Evolutionary conservation across 1,140 invertebrate species (phyloP).

Genomic region (Orchestia grillus): DNA sequence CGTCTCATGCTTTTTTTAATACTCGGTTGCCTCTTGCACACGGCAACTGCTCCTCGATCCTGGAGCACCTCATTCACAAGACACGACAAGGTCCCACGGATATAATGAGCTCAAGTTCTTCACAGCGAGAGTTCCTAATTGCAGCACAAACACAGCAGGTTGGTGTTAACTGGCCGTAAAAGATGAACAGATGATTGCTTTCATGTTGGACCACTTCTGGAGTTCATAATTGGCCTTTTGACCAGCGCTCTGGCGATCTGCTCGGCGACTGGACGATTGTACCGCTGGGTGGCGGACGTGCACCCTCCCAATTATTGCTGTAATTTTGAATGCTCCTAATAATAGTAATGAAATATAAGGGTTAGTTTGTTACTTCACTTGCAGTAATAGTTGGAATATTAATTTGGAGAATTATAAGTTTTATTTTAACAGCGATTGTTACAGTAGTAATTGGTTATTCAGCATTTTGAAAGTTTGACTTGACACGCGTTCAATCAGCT

Average conservation of each 20-base stretch:
- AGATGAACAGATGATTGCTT: constrained; percentile 30
- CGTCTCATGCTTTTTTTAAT: neutral
- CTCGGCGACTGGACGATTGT: neutral
- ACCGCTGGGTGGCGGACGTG: neutral
- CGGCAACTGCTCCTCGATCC: neutral
- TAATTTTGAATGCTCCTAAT: too few relatives aligned
- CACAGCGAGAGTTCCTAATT: constrained; percentile 29
- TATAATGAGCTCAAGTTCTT: constrained; percentile 20
- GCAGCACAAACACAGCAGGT: constrained; percentile 28
- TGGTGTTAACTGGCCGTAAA: constrained; percentile 41
- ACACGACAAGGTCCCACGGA: neutral
- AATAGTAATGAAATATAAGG: neutral
- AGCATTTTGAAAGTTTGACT: too few relatives aligned
- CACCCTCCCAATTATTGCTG: too few relatives aligned
- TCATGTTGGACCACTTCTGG: constrained; percentile 29
- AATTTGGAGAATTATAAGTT: neutral
- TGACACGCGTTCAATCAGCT: too few relatives aligned
- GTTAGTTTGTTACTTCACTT: neutral
- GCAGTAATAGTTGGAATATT: neutral
- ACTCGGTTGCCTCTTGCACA: neutral
- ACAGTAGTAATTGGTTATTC: too few relatives aligned
- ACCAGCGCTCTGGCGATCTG: neutral
- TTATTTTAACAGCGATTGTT: too few relatives aligned
- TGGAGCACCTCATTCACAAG: neutral
- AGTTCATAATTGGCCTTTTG: neutral